Evolutionary conservation across 2,113 vertebrate genomes (phyloP), one percentile per base, ranked within the genome.

Genomic region (Tauraco erythrolophus): DNA sequence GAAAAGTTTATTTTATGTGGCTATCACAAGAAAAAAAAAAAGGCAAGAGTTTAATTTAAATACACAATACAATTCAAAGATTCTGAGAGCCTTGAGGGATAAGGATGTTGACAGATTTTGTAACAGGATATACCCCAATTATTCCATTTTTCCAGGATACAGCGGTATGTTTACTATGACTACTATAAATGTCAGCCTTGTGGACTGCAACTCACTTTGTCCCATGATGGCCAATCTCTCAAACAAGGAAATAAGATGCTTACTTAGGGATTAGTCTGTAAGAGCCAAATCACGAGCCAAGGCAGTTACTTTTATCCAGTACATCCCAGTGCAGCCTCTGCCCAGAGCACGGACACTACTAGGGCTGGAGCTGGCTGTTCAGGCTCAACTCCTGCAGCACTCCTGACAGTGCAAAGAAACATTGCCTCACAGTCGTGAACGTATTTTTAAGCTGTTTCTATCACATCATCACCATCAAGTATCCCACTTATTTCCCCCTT

Each of bases 171-270:
- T 96, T 91, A 69, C 76, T 46, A 43, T 53, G 68, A 39, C 50
- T 71, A 31, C 80, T 70, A 41, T 51, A 88, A 78, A 72, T 27
- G 64, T 33, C 76, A 80, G 41, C 68, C 66, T 48, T 79, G 27
- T 50, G 45, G 48, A 37, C 54, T 70, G 37, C 48, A 91, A 83
- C 58, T 50, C 50, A 25, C 62, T 94, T 77, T 87, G 80, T 70
- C 80, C 43, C 43, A 19, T 77, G 80, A 84, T 87, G 64, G 19
- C 35, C 35, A 46, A 4, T 24, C 76, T 81, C 80, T 64, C 89
- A 45, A 80, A 89, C 30, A 92, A 85, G 82, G 76, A 96, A 92
- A 12, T 72, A 74, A 91, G 64, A 50, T 81, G 91, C 86, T 97
- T 92, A 76, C 62, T 83, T 39, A 43, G 37, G 46, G 89, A 95